These are phyloP conservation scores for Gallinago jamesoni DNA, from an alignment of 2,113 vertebrate genomes.

Conservation along the genomic window DNA sequence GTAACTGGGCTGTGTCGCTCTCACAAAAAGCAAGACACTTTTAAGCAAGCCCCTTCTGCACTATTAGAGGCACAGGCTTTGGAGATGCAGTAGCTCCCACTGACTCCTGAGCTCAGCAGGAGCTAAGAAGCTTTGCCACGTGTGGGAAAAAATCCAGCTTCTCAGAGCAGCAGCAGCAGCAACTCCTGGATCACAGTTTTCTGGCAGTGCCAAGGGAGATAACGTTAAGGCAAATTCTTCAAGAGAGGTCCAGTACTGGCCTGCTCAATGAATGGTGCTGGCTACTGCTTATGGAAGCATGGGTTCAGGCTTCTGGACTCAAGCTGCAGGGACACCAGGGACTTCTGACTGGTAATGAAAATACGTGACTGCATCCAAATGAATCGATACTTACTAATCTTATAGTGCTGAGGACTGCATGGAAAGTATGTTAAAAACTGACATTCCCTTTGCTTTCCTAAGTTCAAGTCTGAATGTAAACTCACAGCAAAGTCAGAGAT, in stretches of 20 bases:
- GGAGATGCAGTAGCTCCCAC: not conserved
- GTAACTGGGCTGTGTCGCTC: not conserved
- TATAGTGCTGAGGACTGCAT: not conserved
- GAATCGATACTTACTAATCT: not conserved
- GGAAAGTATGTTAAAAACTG: not conserved
- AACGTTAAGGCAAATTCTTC: not conserved
- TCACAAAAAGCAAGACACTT: not conserved
- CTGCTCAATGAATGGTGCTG: not conserved
- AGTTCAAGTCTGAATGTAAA: not conserved
- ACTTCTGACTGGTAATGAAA: not conserved
- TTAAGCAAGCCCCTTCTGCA: not conserved
- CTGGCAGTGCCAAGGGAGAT: not conserved
- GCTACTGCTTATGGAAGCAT: not conserved
- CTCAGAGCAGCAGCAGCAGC: not conserved
- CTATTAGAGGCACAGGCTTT: not conserved
- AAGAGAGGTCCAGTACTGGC: not conserved
- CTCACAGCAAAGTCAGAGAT: constrained; percentile 80
- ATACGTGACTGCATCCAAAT: not conserved
- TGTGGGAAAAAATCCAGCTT: not conserved
- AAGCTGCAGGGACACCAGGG: not conserved
- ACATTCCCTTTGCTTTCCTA: not conserved
- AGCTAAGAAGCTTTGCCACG: not conserved
- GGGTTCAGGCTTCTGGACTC: not conserved
- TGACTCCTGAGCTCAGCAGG: not conserved
- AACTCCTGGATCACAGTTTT: not conserved